Base-by-base conservation (phyloP, 2,888 invertebrate genomes). In the Drosophila hamatofila region DNA sequence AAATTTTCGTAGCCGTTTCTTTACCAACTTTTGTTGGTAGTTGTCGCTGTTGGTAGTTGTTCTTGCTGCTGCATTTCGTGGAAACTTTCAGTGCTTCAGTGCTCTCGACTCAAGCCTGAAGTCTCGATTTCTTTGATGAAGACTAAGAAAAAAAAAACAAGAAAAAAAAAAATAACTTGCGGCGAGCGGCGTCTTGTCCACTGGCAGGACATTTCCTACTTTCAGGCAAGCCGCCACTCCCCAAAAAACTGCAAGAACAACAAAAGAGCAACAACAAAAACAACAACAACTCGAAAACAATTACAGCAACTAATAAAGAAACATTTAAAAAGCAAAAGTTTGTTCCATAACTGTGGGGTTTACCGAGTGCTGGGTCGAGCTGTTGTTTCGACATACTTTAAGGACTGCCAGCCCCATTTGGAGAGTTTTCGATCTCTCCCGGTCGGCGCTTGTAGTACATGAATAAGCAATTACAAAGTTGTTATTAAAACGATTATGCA, bases 291-390 rank as follows among this genome's bases (percentile, higher is more conserved):
- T 79, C 67, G 70, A 81, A 88, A 80, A 88, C 88, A 89, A 90
- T 90, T 89, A 90, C 88, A 79, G 81, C 80, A 89, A 90, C 90
- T 89, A 90, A 89, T 90, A 89, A 90, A 83, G 88, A 85, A 90
- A 89, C 88, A 90, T 90, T 88, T 89, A 90, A 89, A 87, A 88
- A 88, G 83, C 79, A 89, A 90, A 90, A 90, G 83, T 90, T 90
- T 88, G 73, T 67, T 71, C 57, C 80, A 67, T 62, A 78, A 71
- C 68, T 71, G 74, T 55, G 67, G 64, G 33, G 58, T 9, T 49
- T 35, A 12, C n/a, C 59, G 30, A 41, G 39, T 5, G n/a, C 27
- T 27, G 59, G 59, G 49, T 27, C 23, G 37, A 69, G 55, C 25
- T 46, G 64, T 49, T 48, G 74, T 30, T 73, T 33, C 56, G 44